These are phyloP conservation scores for Tragulus kanchil DNA, from an alignment of 2,113 vertebrate genomes.

Conservation along the genomic window DNA sequence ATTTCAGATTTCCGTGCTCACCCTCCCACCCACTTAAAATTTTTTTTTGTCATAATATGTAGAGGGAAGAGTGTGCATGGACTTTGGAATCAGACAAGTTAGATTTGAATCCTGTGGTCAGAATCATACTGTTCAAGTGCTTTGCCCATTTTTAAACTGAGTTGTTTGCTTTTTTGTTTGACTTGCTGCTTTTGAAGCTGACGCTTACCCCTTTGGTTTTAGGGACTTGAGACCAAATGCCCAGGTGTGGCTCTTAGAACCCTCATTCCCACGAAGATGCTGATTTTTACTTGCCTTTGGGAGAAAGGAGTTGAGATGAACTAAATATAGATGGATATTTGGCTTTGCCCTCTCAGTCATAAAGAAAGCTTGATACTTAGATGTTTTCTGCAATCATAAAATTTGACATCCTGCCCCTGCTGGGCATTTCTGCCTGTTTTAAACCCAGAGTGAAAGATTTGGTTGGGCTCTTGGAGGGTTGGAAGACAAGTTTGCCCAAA, in stretches of 20 bases:
- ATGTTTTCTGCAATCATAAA: slow-evolving; percentile 4
- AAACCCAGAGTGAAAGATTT: not conserved
- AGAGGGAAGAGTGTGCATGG: not conserved
- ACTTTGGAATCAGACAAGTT: not conserved
- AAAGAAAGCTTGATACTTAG: not conserved
- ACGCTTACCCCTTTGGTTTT: not conserved
- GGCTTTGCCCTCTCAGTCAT: not conserved
- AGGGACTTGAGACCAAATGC: not conserved
- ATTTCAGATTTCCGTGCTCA: not conserved
- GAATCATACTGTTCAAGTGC: not conserved
- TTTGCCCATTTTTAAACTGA: not conserved
- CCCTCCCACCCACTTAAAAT: not conserved
- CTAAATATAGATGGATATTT: not conserved
- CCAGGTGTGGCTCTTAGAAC: not conserved
- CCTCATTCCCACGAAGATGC: not conserved
- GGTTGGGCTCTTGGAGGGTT: not conserved
- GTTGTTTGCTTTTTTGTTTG: not conserved
- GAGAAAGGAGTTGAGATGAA: not conserved
- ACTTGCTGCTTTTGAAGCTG: not conserved
- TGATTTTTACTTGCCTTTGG: not conserved
- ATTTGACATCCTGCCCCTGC: not conserved
- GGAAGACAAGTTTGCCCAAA: not conserved
- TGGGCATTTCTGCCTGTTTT: not conserved
- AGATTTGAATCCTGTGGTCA: not conserved
- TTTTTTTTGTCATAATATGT: not conserved